These are phyloP conservation scores for Epinotia brunnichana DNA, from an alignment of 2,888 invertebrate genomes.

Conservation along the genomic window DNA sequence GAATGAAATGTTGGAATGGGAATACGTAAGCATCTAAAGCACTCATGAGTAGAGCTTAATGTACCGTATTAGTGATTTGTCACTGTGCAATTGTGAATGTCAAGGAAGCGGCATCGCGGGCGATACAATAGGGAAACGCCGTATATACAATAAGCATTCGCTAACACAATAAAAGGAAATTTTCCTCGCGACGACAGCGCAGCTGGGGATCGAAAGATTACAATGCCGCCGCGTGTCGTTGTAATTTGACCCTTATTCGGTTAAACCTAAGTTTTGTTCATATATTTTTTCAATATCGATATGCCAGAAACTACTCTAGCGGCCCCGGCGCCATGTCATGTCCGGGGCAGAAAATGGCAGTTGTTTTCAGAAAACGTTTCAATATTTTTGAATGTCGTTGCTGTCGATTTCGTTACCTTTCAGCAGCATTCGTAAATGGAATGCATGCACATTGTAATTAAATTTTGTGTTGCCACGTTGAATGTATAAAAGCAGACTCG, in stretches of 20 bases:
- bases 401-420: slow-evolving; percentile 25
- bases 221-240: slow-evolving; percentile 55
- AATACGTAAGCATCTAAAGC: slow-evolving; percentile 47
- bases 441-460: slow-evolving; percentile 1
- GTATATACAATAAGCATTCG: slow-evolving; percentile 77
- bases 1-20: neutral
- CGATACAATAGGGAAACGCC: slow-evolving; percentile 72
- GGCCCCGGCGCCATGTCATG: slow-evolving; percentile 60
- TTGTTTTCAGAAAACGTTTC: slow-evolving; percentile 58
- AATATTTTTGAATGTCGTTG: slow-evolving; percentile 42
- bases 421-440: slow-evolving; percentile 13
- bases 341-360: slow-evolving; percentile 56
- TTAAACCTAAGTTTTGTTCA: slow-evolving; percentile 54
- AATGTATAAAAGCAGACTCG: neutral
- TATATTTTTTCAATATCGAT: slow-evolving; percentile 51
- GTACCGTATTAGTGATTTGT: slow-evolving; percentile 73
- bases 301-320: slow-evolving; percentile 58
- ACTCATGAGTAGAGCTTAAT: slow-evolving; percentile 62
- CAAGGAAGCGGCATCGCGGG: slow-evolving; percentile 61
- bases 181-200: slow-evolving; percentile 65
- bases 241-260: slow-evolving; percentile 63
- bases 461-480: neutral
- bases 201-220: slow-evolving; percentile 64
- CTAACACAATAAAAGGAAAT: slow-evolving; percentile 79
- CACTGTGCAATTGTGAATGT: slow-evolving; percentile 71